Conservation (phyloP, 2,113 vertebrate species). For the Paradoxurus hermaphroditus region DNA sequence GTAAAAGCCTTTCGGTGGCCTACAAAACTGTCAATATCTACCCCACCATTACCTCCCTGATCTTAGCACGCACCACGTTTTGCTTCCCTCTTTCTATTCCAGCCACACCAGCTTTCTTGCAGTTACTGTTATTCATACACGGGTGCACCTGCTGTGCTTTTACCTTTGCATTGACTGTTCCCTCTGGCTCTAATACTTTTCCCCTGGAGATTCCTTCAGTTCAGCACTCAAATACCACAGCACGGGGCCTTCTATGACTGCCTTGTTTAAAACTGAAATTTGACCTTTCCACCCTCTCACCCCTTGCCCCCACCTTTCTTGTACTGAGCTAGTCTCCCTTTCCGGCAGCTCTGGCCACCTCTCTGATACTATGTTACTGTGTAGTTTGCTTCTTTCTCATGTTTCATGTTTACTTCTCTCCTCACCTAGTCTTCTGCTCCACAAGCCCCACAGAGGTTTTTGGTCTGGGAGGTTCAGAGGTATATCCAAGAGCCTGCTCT, state of each 20-base stretch:
- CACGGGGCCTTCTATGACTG: background rate
- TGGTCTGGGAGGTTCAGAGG: background rate
- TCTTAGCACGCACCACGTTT: background rate
- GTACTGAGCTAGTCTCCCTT: background rate
- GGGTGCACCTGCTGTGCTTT: background rate
- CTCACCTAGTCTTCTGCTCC: accelerated
- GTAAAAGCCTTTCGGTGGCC: background rate
- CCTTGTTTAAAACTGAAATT: background rate
- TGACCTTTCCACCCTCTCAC: background rate
- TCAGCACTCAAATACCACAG: background rate
- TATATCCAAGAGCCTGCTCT: background rate
- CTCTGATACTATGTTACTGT: background rate
- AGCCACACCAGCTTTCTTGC: background rate
- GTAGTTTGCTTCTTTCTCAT: background rate
- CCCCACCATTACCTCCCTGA: background rate
- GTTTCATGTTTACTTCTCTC: background rate
- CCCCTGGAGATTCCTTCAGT: background rate
- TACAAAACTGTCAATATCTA: background rate
- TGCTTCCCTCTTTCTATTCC: background rate
- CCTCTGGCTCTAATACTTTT: background rate
- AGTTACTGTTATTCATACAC: background rate
- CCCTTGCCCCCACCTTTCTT: background rate
- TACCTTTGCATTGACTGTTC: background rate
- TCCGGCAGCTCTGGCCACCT: background rate
- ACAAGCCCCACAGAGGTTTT: background rate